Evolutionary conservation across 2,888 invertebrate species (phyloP).

Genomic region (Ametastegia equiseti): DNA sequence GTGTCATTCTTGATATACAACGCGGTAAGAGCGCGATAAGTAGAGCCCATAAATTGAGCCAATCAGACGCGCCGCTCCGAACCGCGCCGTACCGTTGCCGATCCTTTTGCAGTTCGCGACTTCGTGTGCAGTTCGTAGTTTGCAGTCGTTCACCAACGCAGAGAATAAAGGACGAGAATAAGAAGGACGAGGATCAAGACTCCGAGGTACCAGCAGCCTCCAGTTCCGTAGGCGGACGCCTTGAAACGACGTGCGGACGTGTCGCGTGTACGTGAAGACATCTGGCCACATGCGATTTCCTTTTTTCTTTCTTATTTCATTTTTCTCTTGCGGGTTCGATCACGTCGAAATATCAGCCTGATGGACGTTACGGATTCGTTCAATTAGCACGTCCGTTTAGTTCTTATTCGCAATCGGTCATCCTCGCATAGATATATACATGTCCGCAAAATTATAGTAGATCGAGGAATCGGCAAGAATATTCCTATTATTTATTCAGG

Average conservation of each 20-base stretch:
- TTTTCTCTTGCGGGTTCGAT: constrained; percentile 3
- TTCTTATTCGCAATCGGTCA: background rate
- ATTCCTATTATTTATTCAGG: background rate
- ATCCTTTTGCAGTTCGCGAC: constrained; percentile 34
- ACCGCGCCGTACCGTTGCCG: constrained; percentile 54
- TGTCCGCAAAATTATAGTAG: too few relatives aligned
- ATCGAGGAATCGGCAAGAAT: background rate
- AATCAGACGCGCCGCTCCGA: constrained; percentile 73
- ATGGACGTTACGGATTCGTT: background rate
- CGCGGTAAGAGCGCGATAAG: constrained; percentile 75
- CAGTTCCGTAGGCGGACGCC: constrained; percentile 40
- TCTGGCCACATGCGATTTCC: background rate
- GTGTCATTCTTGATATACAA: constrained; percentile 76
- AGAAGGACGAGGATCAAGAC: background rate
- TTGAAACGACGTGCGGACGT: background rate
- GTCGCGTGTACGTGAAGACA: constrained; percentile 39
- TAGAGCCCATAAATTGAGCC: constrained; percentile 75
- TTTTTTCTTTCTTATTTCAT: background rate
- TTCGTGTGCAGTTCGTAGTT: constrained; percentile 9
- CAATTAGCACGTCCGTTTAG: constrained; percentile 30
- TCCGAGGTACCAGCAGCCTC: background rate
- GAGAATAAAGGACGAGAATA: constrained; percentile 3
- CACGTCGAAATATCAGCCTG: constrained; percentile 25
- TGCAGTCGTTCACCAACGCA: background rate
- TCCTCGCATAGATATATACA: background rate